Evolutionary conservation across 2,888 invertebrate genomes (phyloP).

Genomic region (Dioctria rufipes): DNA sequence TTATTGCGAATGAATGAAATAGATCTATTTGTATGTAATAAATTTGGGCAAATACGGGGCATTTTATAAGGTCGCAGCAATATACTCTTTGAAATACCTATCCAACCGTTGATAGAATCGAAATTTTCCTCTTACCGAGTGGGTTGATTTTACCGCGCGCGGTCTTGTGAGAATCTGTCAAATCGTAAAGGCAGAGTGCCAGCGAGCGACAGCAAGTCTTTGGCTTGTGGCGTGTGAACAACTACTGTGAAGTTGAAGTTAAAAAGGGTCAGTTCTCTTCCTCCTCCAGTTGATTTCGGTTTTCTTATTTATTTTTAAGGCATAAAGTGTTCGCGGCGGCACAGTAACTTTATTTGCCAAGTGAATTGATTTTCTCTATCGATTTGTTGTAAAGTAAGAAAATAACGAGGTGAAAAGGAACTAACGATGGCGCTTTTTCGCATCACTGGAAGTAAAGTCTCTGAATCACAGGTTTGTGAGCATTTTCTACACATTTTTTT

Average conservation of each 20-base stretch:
- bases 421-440: slow-evolving; percentile 77
- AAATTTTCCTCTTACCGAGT: slow-evolving; percentile 6
- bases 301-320: background rate
- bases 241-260: background rate
- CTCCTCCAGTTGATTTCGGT: background rate
- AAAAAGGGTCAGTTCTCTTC: slow-evolving; percentile 1
- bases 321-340: background rate
- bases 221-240: background rate
- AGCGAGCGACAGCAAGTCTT: slow-evolving; percentile 1
- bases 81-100: too few relatives aligned
- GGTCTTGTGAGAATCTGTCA: slow-evolving; percentile 29
- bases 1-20: too few relatives aligned
- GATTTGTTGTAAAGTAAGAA: background rate
- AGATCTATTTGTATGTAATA: too few relatives aligned
- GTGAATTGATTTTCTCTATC: slow-evolving; percentile 10
- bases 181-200: slow-evolving; percentile 12
- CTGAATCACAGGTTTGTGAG: slow-evolving; percentile 76
- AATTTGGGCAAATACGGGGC: slow-evolving; percentile 4
- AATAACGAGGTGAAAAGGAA: background rate
- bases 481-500: background rate
- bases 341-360: slow-evolving; percentile 12
- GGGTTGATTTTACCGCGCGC: slow-evolving; percentile 23
- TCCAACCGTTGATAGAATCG: background rate
- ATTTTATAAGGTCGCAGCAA: background rate
- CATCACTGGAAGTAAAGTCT: slow-evolving; percentile 76